Conservation (phyloP, 2,888 invertebrate species). For the Rhamnusium bicolor region DNA sequence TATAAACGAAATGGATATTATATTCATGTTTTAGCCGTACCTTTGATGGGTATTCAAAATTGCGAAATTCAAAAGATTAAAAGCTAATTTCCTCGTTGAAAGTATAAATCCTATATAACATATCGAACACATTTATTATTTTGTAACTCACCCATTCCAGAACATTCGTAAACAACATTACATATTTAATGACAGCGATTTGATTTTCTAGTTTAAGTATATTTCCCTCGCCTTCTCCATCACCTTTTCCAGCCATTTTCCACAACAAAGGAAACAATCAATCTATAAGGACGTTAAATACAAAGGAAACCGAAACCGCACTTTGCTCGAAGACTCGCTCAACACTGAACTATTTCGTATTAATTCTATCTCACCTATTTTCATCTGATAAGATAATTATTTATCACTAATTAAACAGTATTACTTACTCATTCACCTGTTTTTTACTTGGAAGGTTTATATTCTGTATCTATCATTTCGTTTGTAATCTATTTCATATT, state of each 20-base stretch:
- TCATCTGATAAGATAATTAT: conserved; percentile 59
- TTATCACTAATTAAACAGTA: conserved; percentile 56
- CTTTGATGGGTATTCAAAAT: not conserved
- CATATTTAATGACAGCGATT: conserved; percentile 87
- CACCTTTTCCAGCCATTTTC: conserved; percentile 75
- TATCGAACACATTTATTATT: conserved; percentile 1
- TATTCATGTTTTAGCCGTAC: not conserved
- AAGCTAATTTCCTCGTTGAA: not conserved
- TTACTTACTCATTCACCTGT: conserved; percentile 52
- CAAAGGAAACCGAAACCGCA: conserved; percentile 44
- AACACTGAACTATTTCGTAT: conserved; percentile 51
- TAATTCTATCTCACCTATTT: conserved; percentile 58
- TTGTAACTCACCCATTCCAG: conserved; percentile 82
- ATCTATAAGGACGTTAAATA: conserved; percentile 31
- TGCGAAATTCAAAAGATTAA: not conserved
- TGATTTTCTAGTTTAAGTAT: conserved; percentile 80
- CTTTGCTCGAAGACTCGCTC: conserved; percentile 42
- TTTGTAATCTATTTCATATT: not conserved
- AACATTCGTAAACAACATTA: conserved; percentile 86
- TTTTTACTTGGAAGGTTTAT: conserved; percentile 14
- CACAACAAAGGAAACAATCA: conserved; percentile 43
- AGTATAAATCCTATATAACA: not conserved
- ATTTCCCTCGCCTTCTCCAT: conserved; percentile 74
- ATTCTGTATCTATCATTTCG: not conserved
- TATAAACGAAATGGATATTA: not conserved